Evolutionary conservation across 2,888 invertebrate species (phyloP).

Genomic region (Amaurobius ferox): DNA sequence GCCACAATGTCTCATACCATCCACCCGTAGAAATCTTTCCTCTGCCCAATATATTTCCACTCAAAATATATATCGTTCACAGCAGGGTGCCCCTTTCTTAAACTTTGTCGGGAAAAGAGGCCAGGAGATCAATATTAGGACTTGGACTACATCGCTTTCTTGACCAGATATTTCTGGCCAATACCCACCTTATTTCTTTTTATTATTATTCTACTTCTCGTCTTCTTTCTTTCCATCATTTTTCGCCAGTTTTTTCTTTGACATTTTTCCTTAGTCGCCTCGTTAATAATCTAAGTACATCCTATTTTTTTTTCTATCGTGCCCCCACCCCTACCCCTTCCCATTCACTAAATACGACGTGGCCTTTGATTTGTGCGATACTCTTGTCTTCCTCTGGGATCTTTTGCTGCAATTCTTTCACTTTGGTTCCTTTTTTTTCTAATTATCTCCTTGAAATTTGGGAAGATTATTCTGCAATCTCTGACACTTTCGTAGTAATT

Average conservation of each 20-base stretch:
- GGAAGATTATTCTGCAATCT: no score
- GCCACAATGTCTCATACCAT: constrained; percentile 51
- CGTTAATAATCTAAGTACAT: constrained; percentile 50
- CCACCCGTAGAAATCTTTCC: constrained; percentile 29
- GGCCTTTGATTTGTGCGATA: constrained; percentile 61
- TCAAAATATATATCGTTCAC: constrained; percentile 57
- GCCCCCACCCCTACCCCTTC: constrained; percentile 21
- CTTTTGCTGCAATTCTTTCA: background rate
- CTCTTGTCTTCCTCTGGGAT: constrained; percentile 41
- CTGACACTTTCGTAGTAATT: no score
- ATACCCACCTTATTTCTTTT: constrained; percentile 37
- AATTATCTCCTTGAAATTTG: no score
- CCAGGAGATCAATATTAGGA: constrained; percentile 68
- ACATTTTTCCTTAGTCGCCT: constrained; percentile 47
- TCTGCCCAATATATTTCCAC: constrained; percentile 39
- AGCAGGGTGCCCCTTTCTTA: constrained; percentile 55
- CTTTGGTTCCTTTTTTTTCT: no score
- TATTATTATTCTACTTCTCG: constrained; percentile 50
- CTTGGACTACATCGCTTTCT: constrained; percentile 37
- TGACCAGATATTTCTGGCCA: constrained; percentile 60
- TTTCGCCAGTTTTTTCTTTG: constrained; percentile 52
- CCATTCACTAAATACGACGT: constrained; percentile 65
- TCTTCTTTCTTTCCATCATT: constrained; percentile 68
- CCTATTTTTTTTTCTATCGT: background rate
- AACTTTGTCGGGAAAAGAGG: constrained; percentile 55